phyloP scores from a whole-genome alignment of 30 jellyfish, hydroid and myxozoan genomes.

The Hydractinia symbiolongicarpus region DNA sequence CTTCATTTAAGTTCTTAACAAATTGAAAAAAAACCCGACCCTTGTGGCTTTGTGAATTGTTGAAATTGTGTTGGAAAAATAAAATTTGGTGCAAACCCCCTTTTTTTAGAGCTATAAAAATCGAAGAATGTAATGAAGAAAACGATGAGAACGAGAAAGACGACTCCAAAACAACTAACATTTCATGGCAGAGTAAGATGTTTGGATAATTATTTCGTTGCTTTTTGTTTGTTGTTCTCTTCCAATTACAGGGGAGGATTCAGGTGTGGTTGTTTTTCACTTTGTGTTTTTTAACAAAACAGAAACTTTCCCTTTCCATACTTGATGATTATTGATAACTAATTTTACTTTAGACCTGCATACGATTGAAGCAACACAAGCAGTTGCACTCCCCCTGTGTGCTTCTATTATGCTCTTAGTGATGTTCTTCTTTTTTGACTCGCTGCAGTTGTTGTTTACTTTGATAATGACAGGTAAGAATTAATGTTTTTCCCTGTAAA shows the following conservation, averaged over 20 bases:
- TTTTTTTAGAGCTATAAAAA: constrained; percentile 6
- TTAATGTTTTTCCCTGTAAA: neutral
- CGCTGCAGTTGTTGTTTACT: constrained; percentile 68
- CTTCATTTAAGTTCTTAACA: too few relatives aligned
- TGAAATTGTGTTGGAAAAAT: neutral
- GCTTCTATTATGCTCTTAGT: constrained; percentile 71
- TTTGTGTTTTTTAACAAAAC: too few relatives aligned
- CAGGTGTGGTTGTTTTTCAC: too few relatives aligned
- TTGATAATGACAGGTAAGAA: constrained; percentile 79
- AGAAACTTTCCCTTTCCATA: too few relatives aligned
- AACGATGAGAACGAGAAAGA: neutral
- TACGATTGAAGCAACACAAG: constrained; percentile 80
- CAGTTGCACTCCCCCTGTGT: constrained; percentile 72
- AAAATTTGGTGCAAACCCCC: neutral
- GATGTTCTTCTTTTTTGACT: constrained; percentile 81
- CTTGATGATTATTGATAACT: neutral
- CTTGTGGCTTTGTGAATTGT: neutral
- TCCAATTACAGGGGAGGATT: too few relatives aligned
- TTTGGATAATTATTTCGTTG: too few relatives aligned
- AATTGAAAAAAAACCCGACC: too few relatives aligned
- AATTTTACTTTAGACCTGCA: constrained; percentile 40
- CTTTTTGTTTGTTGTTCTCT: too few relatives aligned
- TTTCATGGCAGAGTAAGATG: too few relatives aligned
- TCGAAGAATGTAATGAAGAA: constrained; percentile 2
- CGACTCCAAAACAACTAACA: too few relatives aligned